A percentile compares a stretch with the other conserved stretches of the same genome.
phyloP scores from a whole-genome alignment of 2,113 vertebrate genomes.

The Gymnarchus niloticus region DNA sequence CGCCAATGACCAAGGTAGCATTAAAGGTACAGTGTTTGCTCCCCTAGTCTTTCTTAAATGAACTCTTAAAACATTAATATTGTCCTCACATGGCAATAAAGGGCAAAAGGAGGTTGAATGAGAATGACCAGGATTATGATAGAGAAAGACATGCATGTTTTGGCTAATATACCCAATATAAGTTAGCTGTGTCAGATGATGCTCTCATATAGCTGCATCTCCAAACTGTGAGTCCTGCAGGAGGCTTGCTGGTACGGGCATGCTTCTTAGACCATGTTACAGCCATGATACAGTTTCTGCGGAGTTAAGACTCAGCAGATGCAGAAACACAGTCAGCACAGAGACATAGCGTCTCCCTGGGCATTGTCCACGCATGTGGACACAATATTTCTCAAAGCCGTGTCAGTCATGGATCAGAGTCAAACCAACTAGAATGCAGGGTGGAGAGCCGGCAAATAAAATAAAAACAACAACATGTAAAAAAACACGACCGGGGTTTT shows the following conservation, averaged over 20 bases:
- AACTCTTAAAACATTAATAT: not conserved
- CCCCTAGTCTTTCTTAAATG: not conserved
- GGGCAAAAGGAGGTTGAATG: not conserved
- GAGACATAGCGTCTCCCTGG: not conserved
- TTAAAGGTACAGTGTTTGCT: not conserved
- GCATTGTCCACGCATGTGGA: slow-evolving; percentile 4
- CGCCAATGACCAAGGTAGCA: not conserved
- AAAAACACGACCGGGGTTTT: slow-evolving; percentile 57
- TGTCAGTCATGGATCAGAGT: too few relatives aligned
- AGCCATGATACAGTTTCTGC: not conserved
- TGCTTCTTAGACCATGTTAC: not conserved
- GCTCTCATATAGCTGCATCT: not conserved
- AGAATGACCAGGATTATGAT: not conserved
- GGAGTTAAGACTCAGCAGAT: not conserved
- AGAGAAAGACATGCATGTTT: too few relatives aligned
- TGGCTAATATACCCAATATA: not conserved
- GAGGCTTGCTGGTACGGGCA: too few relatives aligned
- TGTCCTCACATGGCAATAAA: not conserved
- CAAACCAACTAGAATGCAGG: slow-evolving; percentile 17
- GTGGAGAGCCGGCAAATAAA: slow-evolving; percentile 33
- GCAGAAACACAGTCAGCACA: not conserved
- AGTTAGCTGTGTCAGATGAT: not conserved
- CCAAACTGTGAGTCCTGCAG: not conserved
- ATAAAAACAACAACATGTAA: slow-evolving; percentile 26
- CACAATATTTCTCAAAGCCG: too few relatives aligned